Conservation (phyloP, 2,113 vertebrate genomes). For the Pedetes capensis region DNA sequence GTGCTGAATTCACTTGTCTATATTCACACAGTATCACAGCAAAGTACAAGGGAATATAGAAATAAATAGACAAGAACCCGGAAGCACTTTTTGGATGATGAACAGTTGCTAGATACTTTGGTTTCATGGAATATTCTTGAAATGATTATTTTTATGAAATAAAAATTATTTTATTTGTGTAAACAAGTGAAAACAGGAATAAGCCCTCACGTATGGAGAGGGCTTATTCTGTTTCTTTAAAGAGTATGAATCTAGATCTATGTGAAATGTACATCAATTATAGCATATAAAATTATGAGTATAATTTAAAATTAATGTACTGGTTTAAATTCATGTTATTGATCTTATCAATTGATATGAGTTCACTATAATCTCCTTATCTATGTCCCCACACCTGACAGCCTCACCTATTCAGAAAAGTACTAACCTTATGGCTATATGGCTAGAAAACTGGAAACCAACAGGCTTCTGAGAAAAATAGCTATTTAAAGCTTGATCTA, state of each 20-base stretch:
- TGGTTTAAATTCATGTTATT: not conserved
- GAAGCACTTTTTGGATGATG: not conserved
- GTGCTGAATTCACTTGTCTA: not conserved
- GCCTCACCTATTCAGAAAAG: not conserved
- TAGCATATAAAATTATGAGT: not conserved
- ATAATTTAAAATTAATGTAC: not conserved
- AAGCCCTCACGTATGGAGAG: not conserved
- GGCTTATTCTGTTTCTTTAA: not conserved
- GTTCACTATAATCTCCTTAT: not conserved
- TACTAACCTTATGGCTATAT: too few species aligned
- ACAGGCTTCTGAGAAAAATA: not conserved
- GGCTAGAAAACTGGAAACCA: not conserved
- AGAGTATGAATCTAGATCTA: not conserved
- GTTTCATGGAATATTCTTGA: not conserved
- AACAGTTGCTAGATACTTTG: not conserved
- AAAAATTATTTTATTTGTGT: slow-evolving; percentile 5
- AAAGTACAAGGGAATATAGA: not conserved
- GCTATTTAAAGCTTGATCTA: not conserved
- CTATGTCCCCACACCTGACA: not conserved
- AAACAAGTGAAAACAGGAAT: not conserved
- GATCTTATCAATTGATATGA: not conserved
- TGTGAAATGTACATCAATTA: not conserved
- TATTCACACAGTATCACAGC: not conserved
- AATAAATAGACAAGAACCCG: not conserved
- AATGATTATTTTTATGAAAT: not conserved